These are phyloP conservation scores for Epicampocera succincta DNA, from an alignment of 2,888 invertebrate species.

Conservation along the genomic window DNA sequence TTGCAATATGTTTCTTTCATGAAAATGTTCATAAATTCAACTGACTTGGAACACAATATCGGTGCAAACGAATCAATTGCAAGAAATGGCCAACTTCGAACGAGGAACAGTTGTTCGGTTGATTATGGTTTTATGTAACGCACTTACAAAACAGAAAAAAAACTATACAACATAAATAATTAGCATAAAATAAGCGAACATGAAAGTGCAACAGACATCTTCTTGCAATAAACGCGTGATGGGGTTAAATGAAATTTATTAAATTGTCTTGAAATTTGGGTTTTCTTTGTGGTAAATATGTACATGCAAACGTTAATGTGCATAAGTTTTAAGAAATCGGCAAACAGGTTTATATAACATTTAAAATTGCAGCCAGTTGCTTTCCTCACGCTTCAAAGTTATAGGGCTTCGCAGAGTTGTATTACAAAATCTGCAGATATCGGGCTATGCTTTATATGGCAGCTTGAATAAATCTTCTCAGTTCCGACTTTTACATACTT, in stretches of 20 bases:
- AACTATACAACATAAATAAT: no score
- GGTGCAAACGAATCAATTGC: slow-evolving; percentile 32
- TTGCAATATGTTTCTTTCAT: not conserved
- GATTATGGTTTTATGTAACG: slow-evolving; percentile 35
- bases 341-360: not conserved
- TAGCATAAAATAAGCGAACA: slow-evolving; percentile 21
- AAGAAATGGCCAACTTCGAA: not conserved
- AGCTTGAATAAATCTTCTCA: no score
- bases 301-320: no score
- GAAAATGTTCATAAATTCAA: slow-evolving; percentile 53
- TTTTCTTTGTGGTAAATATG: not conserved
- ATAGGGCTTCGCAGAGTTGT: no score
- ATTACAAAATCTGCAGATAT: not conserved
- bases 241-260: not conserved
- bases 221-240: slow-evolving; percentile 17
- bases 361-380: no score
- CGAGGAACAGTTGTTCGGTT: slow-evolving; percentile 16
- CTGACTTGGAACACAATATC: slow-evolving; percentile 32
- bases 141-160: slow-evolving; percentile 1
- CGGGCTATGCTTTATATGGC: no score
- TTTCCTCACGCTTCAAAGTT: no score
- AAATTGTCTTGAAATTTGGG: slow-evolving; percentile 3
- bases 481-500: no score
- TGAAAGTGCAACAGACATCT: slow-evolving; percentile 19
- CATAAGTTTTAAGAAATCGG: no score